A percentile compares a stretch with the other conserved stretches of the same genome.
Conservation (phyloP, 2,888 invertebrate genomes). For the Fabriciana adippe region DNA sequence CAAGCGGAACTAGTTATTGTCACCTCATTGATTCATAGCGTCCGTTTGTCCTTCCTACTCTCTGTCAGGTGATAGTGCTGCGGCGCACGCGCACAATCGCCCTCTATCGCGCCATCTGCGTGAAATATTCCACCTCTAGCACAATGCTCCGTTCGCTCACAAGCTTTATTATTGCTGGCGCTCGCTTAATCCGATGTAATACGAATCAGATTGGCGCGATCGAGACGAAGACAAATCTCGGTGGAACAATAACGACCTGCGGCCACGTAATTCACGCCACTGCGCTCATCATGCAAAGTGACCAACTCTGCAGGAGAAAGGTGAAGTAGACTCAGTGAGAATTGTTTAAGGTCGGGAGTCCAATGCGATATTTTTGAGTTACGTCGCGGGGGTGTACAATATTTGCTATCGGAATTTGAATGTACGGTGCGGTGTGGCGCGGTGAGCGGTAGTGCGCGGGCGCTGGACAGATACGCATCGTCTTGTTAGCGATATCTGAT, state of each 20-base stretch:
- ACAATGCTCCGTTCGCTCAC: slow-evolving; percentile 51
- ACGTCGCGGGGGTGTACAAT: slow-evolving; percentile 63
- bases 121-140: slow-evolving; percentile 71
- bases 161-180: slow-evolving; percentile 27
- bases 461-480: slow-evolving; percentile 70
- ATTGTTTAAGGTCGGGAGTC: slow-evolving; percentile 28
- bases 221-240: slow-evolving; percentile 37
- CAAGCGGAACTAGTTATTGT: slow-evolving; percentile 49
- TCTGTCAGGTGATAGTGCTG: slow-evolving; percentile 62
- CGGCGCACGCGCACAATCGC: slow-evolving; percentile 59
- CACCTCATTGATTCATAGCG: slow-evolving; percentile 67
- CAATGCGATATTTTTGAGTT: slow-evolving; percentile 47
- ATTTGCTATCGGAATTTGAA: slow-evolving; percentile 73
- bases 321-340: slow-evolving; percentile 44
- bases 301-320: slow-evolving; percentile 37
- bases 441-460: slow-evolving; percentile 49
- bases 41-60: slow-evolving; percentile 65
- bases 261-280: slow-evolving; percentile 79
- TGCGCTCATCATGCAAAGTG: slow-evolving; percentile 78
- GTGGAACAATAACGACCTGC: slow-evolving; percentile 63
- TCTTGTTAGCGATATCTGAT: slow-evolving; percentile 80
- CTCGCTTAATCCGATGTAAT: slow-evolving; percentile 9
- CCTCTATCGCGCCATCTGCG: slow-evolving; percentile 74
- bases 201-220: slow-evolving; percentile 39
- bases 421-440: slow-evolving; percentile 48